These are phyloP conservation scores for Drosophila hamatofila DNA, from an alignment of 2,888 invertebrate species.

Conservation along the genomic window DNA sequence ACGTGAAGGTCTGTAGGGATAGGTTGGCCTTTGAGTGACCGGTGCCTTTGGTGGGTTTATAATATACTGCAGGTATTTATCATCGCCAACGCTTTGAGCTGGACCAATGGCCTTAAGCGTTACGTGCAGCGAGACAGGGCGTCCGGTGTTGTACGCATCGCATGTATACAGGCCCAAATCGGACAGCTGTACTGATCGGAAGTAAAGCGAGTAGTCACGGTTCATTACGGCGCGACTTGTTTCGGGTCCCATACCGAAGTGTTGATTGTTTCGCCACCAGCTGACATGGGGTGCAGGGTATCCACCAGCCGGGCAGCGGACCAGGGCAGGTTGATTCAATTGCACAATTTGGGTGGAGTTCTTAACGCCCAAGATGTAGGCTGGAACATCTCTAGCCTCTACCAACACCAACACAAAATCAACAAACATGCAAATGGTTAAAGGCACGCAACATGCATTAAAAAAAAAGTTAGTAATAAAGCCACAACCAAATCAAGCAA, in stretches of 20 bases:
- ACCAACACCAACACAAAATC: conserved; percentile 40
- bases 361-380: conserved; percentile 89
- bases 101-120: conserved; percentile 90
- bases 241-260: conserved; percentile 89
- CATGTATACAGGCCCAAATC: conserved; percentile 95
- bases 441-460: conserved; percentile 49
- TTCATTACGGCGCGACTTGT: conserved; percentile 87
- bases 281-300: conserved; percentile 91
- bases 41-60: conserved; percentile 86
- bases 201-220: conserved; percentile 90
- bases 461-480: conserved; percentile 57
- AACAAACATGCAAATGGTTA: conserved; percentile 50
- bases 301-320: conserved; percentile 93
- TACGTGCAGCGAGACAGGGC: conserved; percentile 91
- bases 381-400: conserved; percentile 84
- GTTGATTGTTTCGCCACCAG: conserved; percentile 93
- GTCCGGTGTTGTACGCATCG: conserved; percentile 94
- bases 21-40: conserved; percentile 83
- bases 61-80: conserved; percentile 87
- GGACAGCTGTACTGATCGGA: conserved; percentile 89
- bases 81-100: conserved; percentile 87
- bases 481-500: conserved; percentile 59
- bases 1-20: conserved; percentile 84
- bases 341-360: conserved; percentile 89
- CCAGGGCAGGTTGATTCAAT: conserved; percentile 89